Evolutionary conservation across 2,888 invertebrate species (phyloP), one percentile per base, ranked within the genome.

Genomic region (Torymus texanus): DNA sequence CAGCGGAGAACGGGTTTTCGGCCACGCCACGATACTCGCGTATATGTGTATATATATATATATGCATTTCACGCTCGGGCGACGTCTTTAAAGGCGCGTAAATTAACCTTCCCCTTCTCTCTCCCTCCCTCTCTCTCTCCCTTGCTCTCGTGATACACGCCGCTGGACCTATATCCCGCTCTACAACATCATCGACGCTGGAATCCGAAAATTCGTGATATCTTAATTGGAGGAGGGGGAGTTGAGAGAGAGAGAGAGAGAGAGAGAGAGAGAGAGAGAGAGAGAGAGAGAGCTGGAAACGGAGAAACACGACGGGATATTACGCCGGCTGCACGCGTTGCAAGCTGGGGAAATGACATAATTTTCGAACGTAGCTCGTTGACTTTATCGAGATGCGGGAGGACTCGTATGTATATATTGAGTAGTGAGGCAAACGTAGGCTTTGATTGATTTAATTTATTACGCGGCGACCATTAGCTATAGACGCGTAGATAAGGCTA

Each of bases 1-100:
- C 80, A 70, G 77, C 71, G 70, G 14, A 18, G 83, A 88, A 87
- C 87, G 84, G 84, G 87, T 87, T 87, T 86, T 85, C 83, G 84
- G 85, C 58, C 53, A 10, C 3, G 51, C 66, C 41, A 41, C 41
- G 41, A 5, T 41, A 41, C 41, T 16, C 74, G 63, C 61, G 16
- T 29, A 24, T 82, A 84, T 80, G 2, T 21, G 16, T 29, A 24
- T 82, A 84, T 80, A 24, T 82, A 84, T 80, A 83, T 84, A 84
- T 85, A 82, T 85, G 85, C 85, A 83, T 88, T 87, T 87, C 85
- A 87, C 86, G 86, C 86, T 87, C 82, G 85, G 83, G 82, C 84
- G 85, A 82, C 84, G 85, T 84, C 84, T 85, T 86, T 85, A 85
- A 86, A 84, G 84, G 75, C 80, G 85, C 86, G 86, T 88, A 88